These are phyloP conservation scores for Sylvia atricapilla DNA, from an alignment of 2,113 vertebrate genomes.

Conservation along the genomic window DNA sequence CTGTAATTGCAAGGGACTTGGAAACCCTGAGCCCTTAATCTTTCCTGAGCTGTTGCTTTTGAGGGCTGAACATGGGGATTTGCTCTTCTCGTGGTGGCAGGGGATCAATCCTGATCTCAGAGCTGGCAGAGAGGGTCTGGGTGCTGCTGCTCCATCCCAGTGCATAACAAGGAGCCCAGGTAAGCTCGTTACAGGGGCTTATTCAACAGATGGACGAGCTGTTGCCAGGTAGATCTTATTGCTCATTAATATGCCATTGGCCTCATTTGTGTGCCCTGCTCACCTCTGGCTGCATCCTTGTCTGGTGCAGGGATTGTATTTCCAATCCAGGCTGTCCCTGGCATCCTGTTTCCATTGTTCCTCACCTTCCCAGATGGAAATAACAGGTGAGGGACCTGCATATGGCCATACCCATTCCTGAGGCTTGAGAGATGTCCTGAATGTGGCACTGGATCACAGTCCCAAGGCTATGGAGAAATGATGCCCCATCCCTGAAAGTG, in stretches of 20 bases:
- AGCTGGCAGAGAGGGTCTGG: not conserved
- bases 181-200: constrained; percentile 47
- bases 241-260: constrained; percentile 48
- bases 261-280: constrained; percentile 2
- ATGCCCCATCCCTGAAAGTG: not conserved
- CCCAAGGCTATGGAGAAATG: not conserved
- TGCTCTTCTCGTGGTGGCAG: not conserved
- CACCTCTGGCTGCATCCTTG: not conserved
- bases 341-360: accelerated
- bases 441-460: not conserved
- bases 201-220: constrained; percentile 14
- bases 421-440: accelerated
- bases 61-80: not conserved
- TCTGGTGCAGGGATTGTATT: not conserved
- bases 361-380: not conserved
- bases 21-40: constrained; percentile 26
- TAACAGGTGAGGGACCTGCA: accelerated
- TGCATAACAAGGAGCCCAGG: not conserved
- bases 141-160: not conserved
- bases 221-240: constrained; percentile 36
- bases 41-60: not conserved
- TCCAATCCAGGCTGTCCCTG: not conserved
- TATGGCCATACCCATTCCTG: not conserved
- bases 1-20: constrained; percentile 18
- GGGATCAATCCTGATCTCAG: not conserved